Base-by-base conservation (phyloP, 2,797 vertebrate genomes). In the Acanthurus lineatus region DNA sequence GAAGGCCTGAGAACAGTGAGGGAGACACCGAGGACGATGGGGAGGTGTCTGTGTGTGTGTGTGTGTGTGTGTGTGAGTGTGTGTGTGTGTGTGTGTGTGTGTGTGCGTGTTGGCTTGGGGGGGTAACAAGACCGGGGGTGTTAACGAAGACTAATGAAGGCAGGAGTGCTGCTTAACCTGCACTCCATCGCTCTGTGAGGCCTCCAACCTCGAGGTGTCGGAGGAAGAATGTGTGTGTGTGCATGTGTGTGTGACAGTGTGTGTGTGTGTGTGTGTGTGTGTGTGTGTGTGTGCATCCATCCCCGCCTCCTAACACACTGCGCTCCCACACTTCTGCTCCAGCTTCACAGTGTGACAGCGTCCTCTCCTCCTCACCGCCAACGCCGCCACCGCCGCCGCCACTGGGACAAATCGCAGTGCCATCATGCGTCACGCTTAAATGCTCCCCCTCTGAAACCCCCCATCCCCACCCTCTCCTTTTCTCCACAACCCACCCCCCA, bases 151-250 rank as follows among this genome's bases (percentile, higher is more conserved):
- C 72, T 80, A 87, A 92, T 89, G 82, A 88, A 83, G 65, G 71
- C 79, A 85, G 82, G 82, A 88, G 87, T 73, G 84, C 83, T 84
- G 89, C 73, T 89, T 81, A 88, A 88, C 88, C 89, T 89, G 66
- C 78, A 62, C 87, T 85, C 81, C 70, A 82, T 86, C 78, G 38
- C 72, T 86, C 88, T 76, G 56, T 58, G 66, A 89, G 83, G 74
- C 84, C 68, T 65, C 79, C 76, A 80, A 58, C 78, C 76, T 72
- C 35, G 44, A 53, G 47, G 73, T 77, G 76, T 40, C n/a, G 47
- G 57, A 77, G 54, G 58, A 52, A 42, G 66, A 76, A 68, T 48
- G 49, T 48, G 47, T 60, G 47, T 60, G 65, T 44, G 9, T 38
- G 56, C 25, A 20, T 35, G 57, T 22, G 71, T 61, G 75, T 62